Evolutionary conservation across 2,113 vertebrate genomes (phyloP), one percentile per base, ranked within the genome.

Genomic region (Ophthalmotilapia sp.): DNA sequence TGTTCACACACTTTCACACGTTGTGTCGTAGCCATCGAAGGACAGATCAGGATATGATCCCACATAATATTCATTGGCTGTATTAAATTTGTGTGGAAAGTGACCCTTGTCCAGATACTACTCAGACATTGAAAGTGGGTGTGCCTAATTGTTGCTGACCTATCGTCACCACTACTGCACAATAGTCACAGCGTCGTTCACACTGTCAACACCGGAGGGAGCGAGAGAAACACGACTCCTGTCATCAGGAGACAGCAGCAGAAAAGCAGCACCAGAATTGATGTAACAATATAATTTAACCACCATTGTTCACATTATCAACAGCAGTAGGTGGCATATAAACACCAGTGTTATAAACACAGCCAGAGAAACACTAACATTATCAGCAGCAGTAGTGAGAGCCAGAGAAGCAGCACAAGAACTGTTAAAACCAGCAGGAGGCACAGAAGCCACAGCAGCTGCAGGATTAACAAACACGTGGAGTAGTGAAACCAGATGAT

Each of bases 1-100:
- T 0, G 60, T 5, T 36, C 9, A 36, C 58, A 33, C 2, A 62
- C 15, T 0, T 62, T 62, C 29, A 19, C 1, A 62, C 5, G 5
- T 33, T 6, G 0, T 62, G 15, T 62, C 0, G 29, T 12, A 65
- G 60, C 17, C 60, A 65, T 2, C 31, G 6, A 2, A 36, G 0
- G 60, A 36, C 9, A 36, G 60, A 0, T 65, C 31, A 19, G 58
- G 31, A 36, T 19, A 62, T 36, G 31, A 62, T 36, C 60, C 0
- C 31, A 65, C 60, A 65, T 58, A 31, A 58, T 58, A 31, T 36
- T 65, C 60, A 65, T n/a, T 0, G 9, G 31, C 60, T 65, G 31
- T 36, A 65, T 36, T 65, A 65, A n/a, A 36, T 65, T 36, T 65
- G 17, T 36, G 60, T 65, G 60, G 31, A n/a, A 65, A 65, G 60